Evolutionary conservation across 2,888 invertebrate species (phyloP).

Genomic region (Drosophila dives): DNA sequence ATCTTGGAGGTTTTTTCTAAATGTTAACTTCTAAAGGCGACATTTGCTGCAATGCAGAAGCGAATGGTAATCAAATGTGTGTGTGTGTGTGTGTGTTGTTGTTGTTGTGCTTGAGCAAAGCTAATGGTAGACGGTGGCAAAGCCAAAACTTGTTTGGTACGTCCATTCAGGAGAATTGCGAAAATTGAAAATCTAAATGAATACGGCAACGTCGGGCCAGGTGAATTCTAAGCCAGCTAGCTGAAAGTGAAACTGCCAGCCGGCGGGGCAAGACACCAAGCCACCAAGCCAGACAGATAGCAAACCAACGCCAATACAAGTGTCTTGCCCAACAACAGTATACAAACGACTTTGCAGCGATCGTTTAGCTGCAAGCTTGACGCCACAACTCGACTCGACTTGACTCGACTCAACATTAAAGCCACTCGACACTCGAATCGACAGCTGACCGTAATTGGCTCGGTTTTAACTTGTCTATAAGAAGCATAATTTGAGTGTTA

Average conservation of each 20-base stretch:
- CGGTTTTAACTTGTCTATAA: constrained; percentile 7
- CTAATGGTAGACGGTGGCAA: constrained; percentile 20
- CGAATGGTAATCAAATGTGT: constrained; percentile 56
- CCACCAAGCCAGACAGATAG: constrained; percentile 14
- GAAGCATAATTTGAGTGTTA: constrained; percentile 29
- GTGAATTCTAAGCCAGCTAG: constrained; percentile 73
- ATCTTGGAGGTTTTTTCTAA: constrained; percentile 25
- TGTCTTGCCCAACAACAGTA: constrained; percentile 67
- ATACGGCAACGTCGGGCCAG: constrained; percentile 32
- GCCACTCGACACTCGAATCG: constrained; percentile 12
- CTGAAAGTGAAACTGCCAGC: constrained; percentile 74
- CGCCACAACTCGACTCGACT: constrained; percentile 3
- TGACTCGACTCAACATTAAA: not conserved
- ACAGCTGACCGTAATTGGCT: constrained; percentile 56
- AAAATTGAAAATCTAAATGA: constrained; percentile 68
- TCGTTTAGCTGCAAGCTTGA: constrained; percentile 13
- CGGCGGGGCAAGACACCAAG: constrained; percentile 1
- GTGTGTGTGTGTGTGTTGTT: constrained; percentile 10
- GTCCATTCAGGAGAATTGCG: constrained; percentile 67
- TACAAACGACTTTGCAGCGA: constrained; percentile 33
- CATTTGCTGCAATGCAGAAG: constrained; percentile 20
- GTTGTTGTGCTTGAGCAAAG: constrained; percentile 33
- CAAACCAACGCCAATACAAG: constrained; percentile 44
- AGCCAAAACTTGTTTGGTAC: constrained; percentile 61
- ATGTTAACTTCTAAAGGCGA: constrained; percentile 62